Evolutionary conservation across 1,140 invertebrate genomes (phyloP).

Genomic region (Oncopeltus fasciatus): DNA sequence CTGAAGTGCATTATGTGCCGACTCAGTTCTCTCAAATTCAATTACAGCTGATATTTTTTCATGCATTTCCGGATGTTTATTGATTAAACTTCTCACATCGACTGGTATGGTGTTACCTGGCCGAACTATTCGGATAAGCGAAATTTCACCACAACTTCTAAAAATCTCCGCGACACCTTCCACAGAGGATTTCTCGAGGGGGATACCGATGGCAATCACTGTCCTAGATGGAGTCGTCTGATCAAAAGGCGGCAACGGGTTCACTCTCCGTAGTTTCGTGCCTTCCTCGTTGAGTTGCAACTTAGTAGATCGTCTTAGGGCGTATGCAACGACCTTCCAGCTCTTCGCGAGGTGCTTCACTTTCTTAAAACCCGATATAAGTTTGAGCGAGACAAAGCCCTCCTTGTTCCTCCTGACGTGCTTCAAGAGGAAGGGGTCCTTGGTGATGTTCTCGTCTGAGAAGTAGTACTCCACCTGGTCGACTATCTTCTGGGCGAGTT

Average conservation of each 20-base stretch:
- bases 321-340: conserved; percentile 78
- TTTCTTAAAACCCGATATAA: conserved; percentile 84
- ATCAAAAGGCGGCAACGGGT: conserved; percentile 74
- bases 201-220: conserved; percentile 74
- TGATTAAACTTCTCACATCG: conserved; percentile 74
- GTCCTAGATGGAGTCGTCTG: conserved; percentile 81
- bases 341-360: conserved; percentile 85
- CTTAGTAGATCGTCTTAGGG: conserved; percentile 58
- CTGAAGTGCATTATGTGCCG: conserved; percentile 60
- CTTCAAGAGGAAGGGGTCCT: conserved; percentile 87
- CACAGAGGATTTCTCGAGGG: conserved; percentile 66
- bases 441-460: conserved; percentile 86
- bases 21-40: conserved; percentile 75
- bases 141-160: conserved; percentile 72
- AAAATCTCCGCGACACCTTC: conserved; percentile 80
- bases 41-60: conserved; percentile 73
- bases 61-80: conserved; percentile 71
- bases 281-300: conserved; percentile 80
- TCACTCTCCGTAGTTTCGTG: conserved; percentile 71
- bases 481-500: conserved; percentile 58
- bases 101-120: conserved; percentile 78
- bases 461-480: conserved; percentile 86
- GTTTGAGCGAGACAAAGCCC: conserved; percentile 83
- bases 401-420: conserved; percentile 88
- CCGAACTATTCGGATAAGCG: conserved; percentile 65